Percentiles rank a stretch among this genome's conserved stretches.
Evolutionary conservation across 2,113 vertebrate species (phyloP).

Genomic region (Scomber scombrus): DNA sequence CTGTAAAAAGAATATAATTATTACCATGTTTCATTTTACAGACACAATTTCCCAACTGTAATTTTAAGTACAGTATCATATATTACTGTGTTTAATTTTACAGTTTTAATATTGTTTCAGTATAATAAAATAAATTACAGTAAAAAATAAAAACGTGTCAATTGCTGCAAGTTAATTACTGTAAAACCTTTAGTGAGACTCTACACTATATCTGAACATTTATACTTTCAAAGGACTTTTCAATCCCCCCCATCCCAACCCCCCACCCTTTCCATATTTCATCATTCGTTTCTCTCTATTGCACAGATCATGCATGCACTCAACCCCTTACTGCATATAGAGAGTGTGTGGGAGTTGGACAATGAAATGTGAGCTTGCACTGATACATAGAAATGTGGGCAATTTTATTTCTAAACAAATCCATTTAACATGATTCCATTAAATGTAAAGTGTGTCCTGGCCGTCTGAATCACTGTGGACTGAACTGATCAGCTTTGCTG

Average conservation of each 20-base stretch:
- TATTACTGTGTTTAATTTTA: background rate
- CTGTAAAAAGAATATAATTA: no score
- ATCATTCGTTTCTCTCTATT: conserved; percentile 23
- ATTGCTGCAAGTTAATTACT: background rate
- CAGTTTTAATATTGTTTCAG: background rate
- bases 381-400: conserved; percentile 27
- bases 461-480: conserved; percentile 22
- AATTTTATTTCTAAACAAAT: conserved; percentile 38
- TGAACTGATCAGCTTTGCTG: background rate
- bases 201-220: background rate
- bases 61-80: background rate
- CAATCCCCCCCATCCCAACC: background rate
- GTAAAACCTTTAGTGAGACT: background rate
- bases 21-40: background rate
- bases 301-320: conserved; percentile 24
- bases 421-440: conserved; percentile 27
- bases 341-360: conserved; percentile 41
- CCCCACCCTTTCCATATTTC: conserved; percentile 6
- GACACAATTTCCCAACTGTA: background rate
- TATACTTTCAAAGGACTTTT: background rate
- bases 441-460: conserved; percentile 17
- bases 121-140: no score
- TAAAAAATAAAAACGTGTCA: no score
- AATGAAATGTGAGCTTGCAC: conserved; percentile 37
- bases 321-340: conserved; percentile 13